Evolutionary conservation across 2,888 invertebrate genomes (phyloP), one percentile per base, ranked within the genome.

Genomic region (Apotomis betuletana): DNA sequence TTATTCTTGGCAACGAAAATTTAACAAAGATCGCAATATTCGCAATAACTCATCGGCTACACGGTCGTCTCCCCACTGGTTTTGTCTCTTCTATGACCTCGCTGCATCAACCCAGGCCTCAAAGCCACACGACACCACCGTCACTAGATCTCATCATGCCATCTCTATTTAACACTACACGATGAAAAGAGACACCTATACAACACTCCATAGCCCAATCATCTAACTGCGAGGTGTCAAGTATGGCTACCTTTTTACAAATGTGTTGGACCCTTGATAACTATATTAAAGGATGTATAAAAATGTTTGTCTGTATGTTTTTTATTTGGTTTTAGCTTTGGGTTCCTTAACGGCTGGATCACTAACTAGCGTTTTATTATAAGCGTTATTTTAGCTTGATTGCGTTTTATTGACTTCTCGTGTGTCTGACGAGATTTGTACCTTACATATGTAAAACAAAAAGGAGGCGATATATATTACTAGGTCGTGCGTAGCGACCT

Each of bases 171-270:
- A 63, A 63, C 44, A 13, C 15, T 38, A n/a, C 52, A 38, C 8
- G 62, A 38, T 38, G 41, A 57, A 72, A 59, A 62, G 61, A 54
- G 72, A 58, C 72, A 51, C 12, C 9, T 54, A 44, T 12, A 57
- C 27, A n/a, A 5, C 38, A 49, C 38, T 51, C 49, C 9, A 51
- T 61, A 67, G 12, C 9, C 38, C 51, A 57, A 51, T 36, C 49
- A 13, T 10, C 13, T 10, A 36, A 58, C 61, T 64, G 69, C 46
- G 46, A 65, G 71, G 69, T 69, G 74, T 74, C 71, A 71, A 72
- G 60, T 61, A 61, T 58, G 61, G 75, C 75, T 75, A 74, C 75
- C 72, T 67, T 64, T 72, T 67, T 72, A 71, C 58, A 63, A 68
- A 64, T 67, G 70, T 74, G 70, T 62, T 73, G 44, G 60, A 49